Evolutionary conservation across 1,140 invertebrate genomes (phyloP).

Genomic region (Cherax destructor): DNA sequence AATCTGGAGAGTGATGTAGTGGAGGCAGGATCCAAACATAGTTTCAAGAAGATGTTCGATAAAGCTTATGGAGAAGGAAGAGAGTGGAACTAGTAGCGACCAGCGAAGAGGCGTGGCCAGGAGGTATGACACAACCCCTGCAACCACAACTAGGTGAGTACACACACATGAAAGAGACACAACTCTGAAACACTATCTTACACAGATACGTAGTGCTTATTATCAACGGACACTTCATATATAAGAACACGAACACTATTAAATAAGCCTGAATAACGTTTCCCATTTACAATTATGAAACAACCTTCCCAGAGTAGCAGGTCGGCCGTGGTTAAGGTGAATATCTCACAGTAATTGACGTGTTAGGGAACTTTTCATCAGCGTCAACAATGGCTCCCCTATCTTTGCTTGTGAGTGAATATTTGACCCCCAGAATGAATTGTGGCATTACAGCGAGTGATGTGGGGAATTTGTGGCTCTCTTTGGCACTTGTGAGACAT

Average conservation of each 20-base stretch:
- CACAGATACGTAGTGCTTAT: too few relatives aligned
- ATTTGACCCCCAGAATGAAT: slow-evolving; percentile 36
- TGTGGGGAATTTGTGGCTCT: not conserved
- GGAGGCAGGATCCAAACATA: not conserved
- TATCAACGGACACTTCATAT: too few relatives aligned
- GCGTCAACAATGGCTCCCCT: slow-evolving; percentile 41
- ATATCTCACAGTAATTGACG: slow-evolving; percentile 37
- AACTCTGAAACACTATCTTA: not conserved
- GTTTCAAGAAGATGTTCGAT: too few relatives aligned
- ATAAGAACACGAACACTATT: too few relatives aligned
- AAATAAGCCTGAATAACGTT: too few relatives aligned
- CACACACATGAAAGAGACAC: not conserved
- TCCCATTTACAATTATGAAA: too few relatives aligned
- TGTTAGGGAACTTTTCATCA: slow-evolving; percentile 43
- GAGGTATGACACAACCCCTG: too few relatives aligned
- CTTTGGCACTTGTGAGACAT: too few relatives aligned
- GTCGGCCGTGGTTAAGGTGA: not conserved
- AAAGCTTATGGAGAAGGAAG: too few relatives aligned
- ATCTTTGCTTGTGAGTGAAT: slow-evolving; percentile 22
- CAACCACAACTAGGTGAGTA: not conserved
- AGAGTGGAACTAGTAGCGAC: too few relatives aligned
- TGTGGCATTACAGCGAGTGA: not conserved
- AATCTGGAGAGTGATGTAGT: too few relatives aligned
- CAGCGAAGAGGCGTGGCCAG: too few relatives aligned
- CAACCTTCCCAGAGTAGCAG: not conserved